Evolutionary conservation across 2,888 invertebrate genomes (phyloP), one percentile per base, ranked within the genome.

Genomic region (Rhaphigaster nebulosa): DNA sequence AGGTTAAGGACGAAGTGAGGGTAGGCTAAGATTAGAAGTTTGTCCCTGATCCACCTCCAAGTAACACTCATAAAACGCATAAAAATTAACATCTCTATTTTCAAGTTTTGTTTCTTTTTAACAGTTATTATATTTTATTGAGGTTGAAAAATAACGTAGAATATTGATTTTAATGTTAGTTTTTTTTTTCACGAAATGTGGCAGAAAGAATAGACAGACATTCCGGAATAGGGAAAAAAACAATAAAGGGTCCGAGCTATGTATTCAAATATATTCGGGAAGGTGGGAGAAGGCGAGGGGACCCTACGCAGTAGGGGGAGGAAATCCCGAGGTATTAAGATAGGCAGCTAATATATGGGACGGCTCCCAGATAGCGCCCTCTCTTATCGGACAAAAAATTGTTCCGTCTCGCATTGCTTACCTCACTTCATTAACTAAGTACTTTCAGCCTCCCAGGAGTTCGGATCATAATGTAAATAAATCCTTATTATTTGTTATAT

Each of bases 251-350:
- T 4, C 18, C 12, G 13, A 70, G 6, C 23, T 41, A 15, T 41
- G n/a, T 84, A 50, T 45, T 84, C 45, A 84, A 41, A 84, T 84
- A 50, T 84, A 84, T 84, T 84, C 15, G 13, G 45, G 45, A 84
- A 12, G 15, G 5, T 26, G 41, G 45, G 84, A 10, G 45, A 38
- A 45, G 41, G 26, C 18, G 80, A 34, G 34, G 45, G 41, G 26
- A 10, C 5, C n/a, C 4, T 84, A 50, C 45, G 84, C 70, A 76
- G 70, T 76, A 76, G n/a, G 45, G 41, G 45, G 18, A 84, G 84
- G 84, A 84, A 84, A 84, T 84, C 84, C 84, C 84, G 26, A n/a
- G n/a, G 84, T 84, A 84, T 84, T 84, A 84, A 84, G 84, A 84
- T 84, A 84, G 84, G 45, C 23, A 41, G n/a, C 45, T 41, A 84